Base-by-base conservation (phyloP, 2,888 invertebrate species). In the Andrena fulva region DNA sequence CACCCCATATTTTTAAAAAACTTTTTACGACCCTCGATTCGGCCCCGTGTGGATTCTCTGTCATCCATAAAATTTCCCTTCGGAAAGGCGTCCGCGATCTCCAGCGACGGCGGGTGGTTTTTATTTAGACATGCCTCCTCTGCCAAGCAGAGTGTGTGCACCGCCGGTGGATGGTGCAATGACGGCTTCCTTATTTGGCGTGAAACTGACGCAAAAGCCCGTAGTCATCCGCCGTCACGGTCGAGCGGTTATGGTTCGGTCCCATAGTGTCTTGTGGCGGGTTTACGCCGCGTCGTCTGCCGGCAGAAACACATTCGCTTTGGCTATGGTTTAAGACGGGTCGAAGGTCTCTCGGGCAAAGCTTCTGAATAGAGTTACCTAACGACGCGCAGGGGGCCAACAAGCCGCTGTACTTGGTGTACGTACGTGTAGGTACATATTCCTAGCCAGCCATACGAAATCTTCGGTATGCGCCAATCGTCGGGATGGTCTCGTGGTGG, bases 321-420 rank as follows among this genome's bases (percentile, higher is more conserved):
- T 90, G 85, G 76, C 67, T 75, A 80, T 72, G 87, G 78, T 90
- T 87, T 90, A 90, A 89, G 90, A 90, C 80, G 84, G 85, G 85
- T 85, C 84, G 78, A 82, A 81, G 89, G 89, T 90, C 87, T 90
- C 89, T 48, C 83, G 89, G 79, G 87, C 80, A 87, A 89, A 85
- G 84, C 85, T 78, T 82, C 84, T 80, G 89, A 88, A 87, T 87
- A 79, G 89, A 89, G 90, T 82, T 90, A 85, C 78, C 89, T 83
- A 84, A 86, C 82, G 84, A 80, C 56, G 86, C 84, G 77, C 83
- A 68, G 72, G 79, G 75, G 68, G 78, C 71, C 77, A 87, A 80
- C 82, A 77, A 85, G 77, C 83, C 62, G 77, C 52, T 71, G 83
- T 79, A 64, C 78, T 72, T 62, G 78, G 82, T 82, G 72, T 82